These are phyloP conservation scores for Bergia puertoricense DNA, from an alignment of 92 coral and sea anemone species.

Conservation along the genomic window DNA sequence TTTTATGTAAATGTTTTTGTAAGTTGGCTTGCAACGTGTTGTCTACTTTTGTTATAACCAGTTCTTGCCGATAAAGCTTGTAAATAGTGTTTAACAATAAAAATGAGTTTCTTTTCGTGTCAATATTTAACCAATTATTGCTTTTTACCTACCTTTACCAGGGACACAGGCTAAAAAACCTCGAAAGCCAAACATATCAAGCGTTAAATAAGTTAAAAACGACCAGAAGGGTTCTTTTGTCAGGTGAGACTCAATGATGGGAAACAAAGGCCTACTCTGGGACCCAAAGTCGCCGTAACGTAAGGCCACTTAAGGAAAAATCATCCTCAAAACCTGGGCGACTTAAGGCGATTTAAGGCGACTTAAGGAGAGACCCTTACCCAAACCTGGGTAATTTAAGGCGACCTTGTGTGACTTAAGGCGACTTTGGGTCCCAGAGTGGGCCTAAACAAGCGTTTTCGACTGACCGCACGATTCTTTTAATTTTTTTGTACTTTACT, in stretches of 20 bases:
- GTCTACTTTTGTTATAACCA: neutral
- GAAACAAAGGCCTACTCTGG: too few species aligned
- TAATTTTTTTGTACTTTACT: too few species aligned
- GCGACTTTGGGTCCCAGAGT: too few species aligned
- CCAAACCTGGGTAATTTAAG: too few species aligned
- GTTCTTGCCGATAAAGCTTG: neutral
- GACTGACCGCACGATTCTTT: neutral
- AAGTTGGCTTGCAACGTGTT: neutral
- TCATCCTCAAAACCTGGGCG: too few species aligned
- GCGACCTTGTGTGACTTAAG: too few species aligned
- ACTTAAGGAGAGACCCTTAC: too few species aligned
- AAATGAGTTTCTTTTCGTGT: neutral
- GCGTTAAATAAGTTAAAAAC: constrained; percentile 93
- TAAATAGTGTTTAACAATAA: neutral
- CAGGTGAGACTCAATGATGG: constrained; percentile 59
- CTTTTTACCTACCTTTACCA: neutral
- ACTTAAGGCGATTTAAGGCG: too few species aligned
- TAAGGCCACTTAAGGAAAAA: too few species aligned
- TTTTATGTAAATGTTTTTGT: neutral
- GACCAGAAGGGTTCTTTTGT: constrained; percentile 76
- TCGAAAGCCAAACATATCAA: constrained; percentile 95
- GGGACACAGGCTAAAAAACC: constrained; percentile 95
- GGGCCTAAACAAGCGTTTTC: neutral
- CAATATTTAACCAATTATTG: neutral
- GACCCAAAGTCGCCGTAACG: too few species aligned